Conservation (phyloP, 2,113 vertebrate species). For the Tychaedon coryphoeus region DNA sequence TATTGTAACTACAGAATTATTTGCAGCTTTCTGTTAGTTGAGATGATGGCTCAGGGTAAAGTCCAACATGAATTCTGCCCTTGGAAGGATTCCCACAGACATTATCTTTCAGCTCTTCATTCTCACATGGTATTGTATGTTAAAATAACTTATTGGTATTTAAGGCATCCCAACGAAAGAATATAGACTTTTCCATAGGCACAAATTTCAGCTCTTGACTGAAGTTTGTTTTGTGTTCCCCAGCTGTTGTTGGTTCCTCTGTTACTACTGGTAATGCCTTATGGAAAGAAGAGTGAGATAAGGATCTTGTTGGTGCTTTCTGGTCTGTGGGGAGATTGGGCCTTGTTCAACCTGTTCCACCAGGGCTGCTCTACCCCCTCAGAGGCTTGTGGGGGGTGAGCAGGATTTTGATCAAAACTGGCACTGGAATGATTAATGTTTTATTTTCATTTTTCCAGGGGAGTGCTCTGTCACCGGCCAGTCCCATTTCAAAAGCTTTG, state of each 20-base stretch:
- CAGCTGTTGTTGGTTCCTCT: not conserved
- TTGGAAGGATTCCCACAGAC: not conserved
- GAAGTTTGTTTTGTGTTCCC: not conserved
- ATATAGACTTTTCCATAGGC: not conserved
- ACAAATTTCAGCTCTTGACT: not conserved
- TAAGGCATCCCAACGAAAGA: not conserved
- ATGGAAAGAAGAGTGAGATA: not conserved
- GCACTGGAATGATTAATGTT: not conserved
- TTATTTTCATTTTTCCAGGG: conserved; percentile 67
- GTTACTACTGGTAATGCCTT: not conserved
- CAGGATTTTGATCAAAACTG: rapidly evolving
- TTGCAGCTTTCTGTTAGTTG: not conserved
- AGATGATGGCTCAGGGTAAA: not conserved
- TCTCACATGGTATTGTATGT: not conserved
- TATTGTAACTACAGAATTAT: not conserved
- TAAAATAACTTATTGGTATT: not conserved
- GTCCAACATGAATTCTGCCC: not conserved
- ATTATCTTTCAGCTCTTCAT: not conserved
- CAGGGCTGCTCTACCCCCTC: not conserved
- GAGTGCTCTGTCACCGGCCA: conserved; percentile 93
- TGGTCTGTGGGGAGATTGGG: not conserved
- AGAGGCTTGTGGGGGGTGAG: not conserved
- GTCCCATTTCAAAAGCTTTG: conserved; percentile 95
- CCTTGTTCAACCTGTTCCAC: not conserved
- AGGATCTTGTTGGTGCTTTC: not conserved